phyloP scores from a whole-genome alignment of 2,797 vertebrate genomes.

The Moxostoma hubbsi region DNA sequence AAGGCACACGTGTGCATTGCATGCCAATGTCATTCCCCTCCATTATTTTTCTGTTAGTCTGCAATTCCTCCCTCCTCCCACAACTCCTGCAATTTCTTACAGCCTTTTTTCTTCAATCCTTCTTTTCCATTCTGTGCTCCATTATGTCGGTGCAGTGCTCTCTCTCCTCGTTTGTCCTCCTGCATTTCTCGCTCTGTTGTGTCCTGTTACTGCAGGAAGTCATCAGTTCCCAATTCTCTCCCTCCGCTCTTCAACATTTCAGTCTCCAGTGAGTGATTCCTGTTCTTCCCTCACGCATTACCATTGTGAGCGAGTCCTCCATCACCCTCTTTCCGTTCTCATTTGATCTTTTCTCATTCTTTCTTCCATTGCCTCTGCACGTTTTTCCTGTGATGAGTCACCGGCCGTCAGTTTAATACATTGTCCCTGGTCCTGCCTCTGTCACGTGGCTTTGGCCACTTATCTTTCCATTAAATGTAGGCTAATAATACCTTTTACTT shows the following conservation, averaged over 20 bases:
- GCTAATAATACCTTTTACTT: constrained; percentile 65
- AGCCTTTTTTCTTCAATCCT: constrained; percentile 44
- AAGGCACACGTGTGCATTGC: not conserved
- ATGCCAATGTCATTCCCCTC: not conserved
- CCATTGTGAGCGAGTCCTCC: constrained; percentile 50
- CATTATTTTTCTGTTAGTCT: not conserved
- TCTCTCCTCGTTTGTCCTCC: constrained; percentile 66
- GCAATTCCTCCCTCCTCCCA: not conserved
- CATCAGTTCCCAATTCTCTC: constrained; percentile 67
- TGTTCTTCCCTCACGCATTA: constrained; percentile 60
- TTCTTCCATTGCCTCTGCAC: constrained; percentile 71
- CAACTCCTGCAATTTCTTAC: not conserved
- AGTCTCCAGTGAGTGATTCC: constrained; percentile 73
- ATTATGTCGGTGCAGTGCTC: constrained; percentile 68
- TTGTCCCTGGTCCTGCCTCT: constrained; percentile 67
- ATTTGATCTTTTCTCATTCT: constrained; percentile 6
- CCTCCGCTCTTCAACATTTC: constrained; percentile 70
- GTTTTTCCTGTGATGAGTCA: constrained; percentile 76
- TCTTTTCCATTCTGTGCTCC: constrained; percentile 64
- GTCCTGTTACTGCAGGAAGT: constrained; percentile 71
- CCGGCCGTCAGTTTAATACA: constrained; percentile 70
- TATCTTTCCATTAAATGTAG: constrained; percentile 68
- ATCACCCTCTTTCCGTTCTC: constrained; percentile 51
- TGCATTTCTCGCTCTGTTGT: constrained; percentile 52
- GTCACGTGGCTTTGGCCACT: constrained; percentile 58